Base-by-base conservation (phyloP, 1,140 invertebrate species). In the Cydia amplana region DNA sequence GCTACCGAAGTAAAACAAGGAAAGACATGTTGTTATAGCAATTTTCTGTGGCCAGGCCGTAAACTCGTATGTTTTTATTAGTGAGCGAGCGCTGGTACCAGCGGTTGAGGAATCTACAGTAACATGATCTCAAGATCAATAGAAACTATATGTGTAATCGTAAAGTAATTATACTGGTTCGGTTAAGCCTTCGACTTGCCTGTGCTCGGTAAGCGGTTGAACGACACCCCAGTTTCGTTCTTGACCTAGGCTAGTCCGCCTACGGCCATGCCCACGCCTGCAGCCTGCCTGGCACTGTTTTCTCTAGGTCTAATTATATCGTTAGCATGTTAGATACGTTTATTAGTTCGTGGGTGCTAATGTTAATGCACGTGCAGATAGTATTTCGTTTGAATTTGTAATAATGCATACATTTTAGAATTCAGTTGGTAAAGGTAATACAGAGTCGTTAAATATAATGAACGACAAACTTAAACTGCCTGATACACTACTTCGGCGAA, bases 191-290 rank as follows among this genome's bases (percentile, higher is more conserved):
- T 60, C 18, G 5, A 9, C 6, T 60, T n/a, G 16, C 49, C 49
- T 10, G 14, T 18, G 20, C 6, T 9, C 20, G 55, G 9, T 12
- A 60, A 18, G 16, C 49, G 49, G 4, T 60, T 3, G 55, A 60
- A 60, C 55, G 67, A 25, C 18, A 32, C 20, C 76, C 74, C 70
- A 83, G 82, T 63, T 36, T 25, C 82, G 83, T 83, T 83, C 82
- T 87, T 85, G 84, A 84, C 81, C 82, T 72, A 76, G 73, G 78
- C 80, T 70, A 73, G 80, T 86, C 77, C 86, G 85, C 87, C 87
- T 77, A 87, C 84, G 79, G 63, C 70, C 77, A 67, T n/a, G 64
- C 86, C 85, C 82, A 87, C 87, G 81, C 82, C 36, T 65, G n/a
- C 75, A 73, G 63, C 63, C 79, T 78, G 63, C 73, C 77, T 79